Percentiles rank a stretch among this genome's conserved stretches.
phyloP scores from a whole-genome alignment of 2,113 vertebrate species.

The Numida meleagris region DNA sequence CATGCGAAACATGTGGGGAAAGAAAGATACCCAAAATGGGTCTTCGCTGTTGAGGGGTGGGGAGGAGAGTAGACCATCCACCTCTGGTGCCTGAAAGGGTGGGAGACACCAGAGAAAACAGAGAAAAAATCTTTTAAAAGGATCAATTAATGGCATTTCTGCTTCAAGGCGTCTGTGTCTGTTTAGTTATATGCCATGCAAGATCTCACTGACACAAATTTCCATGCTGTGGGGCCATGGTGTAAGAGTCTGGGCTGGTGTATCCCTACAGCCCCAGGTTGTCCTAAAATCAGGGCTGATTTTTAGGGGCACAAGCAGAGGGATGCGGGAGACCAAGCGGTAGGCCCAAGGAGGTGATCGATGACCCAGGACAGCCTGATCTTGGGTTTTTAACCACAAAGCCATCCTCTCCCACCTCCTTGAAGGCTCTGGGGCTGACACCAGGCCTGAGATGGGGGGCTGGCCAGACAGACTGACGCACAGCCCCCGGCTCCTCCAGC shows the following conservation, averaged over 20 bases:
- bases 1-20: constrained; percentile 41
- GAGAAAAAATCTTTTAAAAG: background rate
- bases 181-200: constrained; percentile 11
- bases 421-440: background rate
- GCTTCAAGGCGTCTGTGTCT: background rate
- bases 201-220: background rate
- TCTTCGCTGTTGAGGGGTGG: background rate
- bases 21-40: constrained; percentile 21
- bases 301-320: background rate
- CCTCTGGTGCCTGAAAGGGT: rapidly evolving
- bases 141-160: constrained; percentile 14
- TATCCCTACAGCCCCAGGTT: background rate
- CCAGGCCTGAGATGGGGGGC: rapidly evolving
- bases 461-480: background rate
- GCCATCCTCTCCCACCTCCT: rapidly evolving
- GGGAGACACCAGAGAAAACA: background rate
- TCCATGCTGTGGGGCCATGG: background rate
- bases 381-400: background rate
- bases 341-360: background rate
- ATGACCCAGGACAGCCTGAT: background rate
- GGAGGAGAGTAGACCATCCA: background rate
- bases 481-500: background rate
- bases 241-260: background rate
- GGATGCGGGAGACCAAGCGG: background rate
- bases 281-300: background rate